Evolutionary conservation across 2,888 invertebrate genomes (phyloP).

Genomic region (Punctoribates punctum): DNA sequence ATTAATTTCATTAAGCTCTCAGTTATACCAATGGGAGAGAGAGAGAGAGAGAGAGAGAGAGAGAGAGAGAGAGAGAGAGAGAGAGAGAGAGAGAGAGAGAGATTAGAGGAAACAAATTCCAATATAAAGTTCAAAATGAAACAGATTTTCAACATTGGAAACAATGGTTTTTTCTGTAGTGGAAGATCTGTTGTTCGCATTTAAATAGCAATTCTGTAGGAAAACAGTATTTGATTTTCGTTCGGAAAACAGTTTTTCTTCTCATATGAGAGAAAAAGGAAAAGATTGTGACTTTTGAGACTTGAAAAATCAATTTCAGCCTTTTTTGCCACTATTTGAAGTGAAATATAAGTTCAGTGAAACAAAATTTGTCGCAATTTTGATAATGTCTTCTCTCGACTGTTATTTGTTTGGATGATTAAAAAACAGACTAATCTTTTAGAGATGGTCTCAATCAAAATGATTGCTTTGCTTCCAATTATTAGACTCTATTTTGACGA

Average conservation of each 20-base stretch:
- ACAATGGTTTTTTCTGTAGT: too few relatives aligned
- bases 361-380: not conserved
- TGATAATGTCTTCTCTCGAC: not conserved
- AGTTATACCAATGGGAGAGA: not conserved
- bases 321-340: not conserved
- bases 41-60: not conserved
- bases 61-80: not conserved
- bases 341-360: not conserved
- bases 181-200: too few relatives aligned
- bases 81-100: not conserved
- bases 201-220: too few relatives aligned
- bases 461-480: not conserved
- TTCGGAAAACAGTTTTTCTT: too few relatives aligned
- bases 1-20: constrained; percentile 6
- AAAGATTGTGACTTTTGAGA: not conserved
- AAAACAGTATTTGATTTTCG: too few relatives aligned
- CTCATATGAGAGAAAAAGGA: too few relatives aligned
- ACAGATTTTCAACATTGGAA: too few relatives aligned
- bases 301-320: constrained; percentile 2
- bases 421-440: not conserved
- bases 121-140: not conserved
- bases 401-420: constrained; percentile 4
- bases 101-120: not conserved
- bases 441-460: not conserved
- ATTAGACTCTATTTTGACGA: not conserved